Evolutionary conservation across 2,113 vertebrate genomes (phyloP), one percentile per base, ranked within the genome.

Genomic region (Passer domesticus): DNA sequence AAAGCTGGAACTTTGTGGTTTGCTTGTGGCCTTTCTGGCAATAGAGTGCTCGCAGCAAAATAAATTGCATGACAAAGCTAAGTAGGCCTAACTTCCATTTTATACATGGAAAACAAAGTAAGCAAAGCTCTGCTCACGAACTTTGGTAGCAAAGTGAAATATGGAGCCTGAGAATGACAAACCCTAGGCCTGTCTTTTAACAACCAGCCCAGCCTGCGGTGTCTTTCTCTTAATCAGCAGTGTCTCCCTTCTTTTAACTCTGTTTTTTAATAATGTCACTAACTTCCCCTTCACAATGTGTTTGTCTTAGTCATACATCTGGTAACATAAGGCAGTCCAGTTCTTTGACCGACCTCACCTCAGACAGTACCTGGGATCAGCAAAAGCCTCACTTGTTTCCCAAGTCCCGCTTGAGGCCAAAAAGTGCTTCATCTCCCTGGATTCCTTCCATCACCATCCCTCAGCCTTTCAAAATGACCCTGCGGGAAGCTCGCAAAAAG

Each of bases 391-490:
- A 62, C 37, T 86, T 60, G 55, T 78, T 90, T 92, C 72, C 74
- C 91, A 96, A 96, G 83, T 87, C 95, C 41, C 22, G 13, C 52
- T 89, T 96, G 70, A 98, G 87, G 87, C 94, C 93, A 33, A 94
- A 97, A 88, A 96, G 91, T 2, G 73, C 97, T 91, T 96, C 95
- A 77, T 89, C 93, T 96, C 95, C 96, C 49, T 97, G 96, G 97
- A 84, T 90, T 56, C 94, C 96, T 19, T 97, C 97, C 94, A 86
- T 98, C 94, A 98, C 98, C 9, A 95, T 98, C 47, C 97, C 97
- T 78, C 97, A 95, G 85, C 97, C 97, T 2, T 98, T 98, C 58
- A 35, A 72, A 58, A 98, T 98, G 97, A 98, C 94, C 0, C 90
- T 97, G 62, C 97, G 91, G 6, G 98, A 98, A 80, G 97, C 95